phyloP scores from a whole-genome alignment of 2,888 invertebrate species.

The Rhaphigaster nebulosa region DNA sequence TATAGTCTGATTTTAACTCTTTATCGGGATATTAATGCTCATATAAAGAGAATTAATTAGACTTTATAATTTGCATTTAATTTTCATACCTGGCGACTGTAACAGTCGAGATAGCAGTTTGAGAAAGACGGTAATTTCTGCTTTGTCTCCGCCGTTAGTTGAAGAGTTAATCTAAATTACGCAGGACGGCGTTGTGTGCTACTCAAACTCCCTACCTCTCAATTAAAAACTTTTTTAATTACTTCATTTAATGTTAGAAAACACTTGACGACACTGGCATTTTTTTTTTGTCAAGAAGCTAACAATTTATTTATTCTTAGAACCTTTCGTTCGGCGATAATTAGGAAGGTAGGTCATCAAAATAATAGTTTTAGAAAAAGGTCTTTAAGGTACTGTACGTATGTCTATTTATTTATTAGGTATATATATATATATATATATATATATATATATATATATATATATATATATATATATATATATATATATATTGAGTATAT shows the following conservation, averaged over 20 bases:
- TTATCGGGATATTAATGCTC: not conserved
- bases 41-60: not conserved
- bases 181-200: not conserved
- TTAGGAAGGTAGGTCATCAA: not conserved
- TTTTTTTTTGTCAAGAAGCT: not conserved
- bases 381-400: too few relatives aligned
- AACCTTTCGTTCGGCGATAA: not conserved
- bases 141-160: not conserved
- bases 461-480: too few relatives aligned
- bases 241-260: not conserved
- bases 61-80: not conserved
- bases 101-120: not conserved
- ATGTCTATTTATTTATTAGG: too few relatives aligned
- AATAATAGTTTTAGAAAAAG: not conserved
- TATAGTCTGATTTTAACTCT: not conserved
- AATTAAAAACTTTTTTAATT: slow-evolving; percentile 36
- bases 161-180: slow-evolving; percentile 13
- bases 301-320: not conserved
- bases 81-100: slow-evolving; percentile 3
- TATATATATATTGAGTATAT: too few relatives aligned
- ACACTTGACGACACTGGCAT: not conserved
- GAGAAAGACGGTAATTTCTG: slow-evolving; percentile 22
- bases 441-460: too few relatives aligned
- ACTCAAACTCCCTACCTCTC: slow-evolving; percentile 26
- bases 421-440: too few relatives aligned